Conservation (phyloP, 2,797 vertebrate species). For the Parauchenoglanis ngamensis region DNA sequence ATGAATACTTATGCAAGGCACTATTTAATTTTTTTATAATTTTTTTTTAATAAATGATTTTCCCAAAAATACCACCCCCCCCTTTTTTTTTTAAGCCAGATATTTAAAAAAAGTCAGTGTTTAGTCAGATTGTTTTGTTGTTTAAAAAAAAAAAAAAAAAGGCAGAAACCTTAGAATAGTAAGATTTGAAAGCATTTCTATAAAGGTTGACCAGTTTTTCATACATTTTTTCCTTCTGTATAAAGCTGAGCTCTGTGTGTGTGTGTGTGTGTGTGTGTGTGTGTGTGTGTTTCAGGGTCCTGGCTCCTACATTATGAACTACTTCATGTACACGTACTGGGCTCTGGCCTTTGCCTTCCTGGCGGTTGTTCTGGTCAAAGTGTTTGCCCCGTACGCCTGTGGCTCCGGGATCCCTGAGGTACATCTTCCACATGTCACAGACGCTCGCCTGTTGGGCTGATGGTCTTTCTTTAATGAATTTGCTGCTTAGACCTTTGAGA, state of each 20-base stretch:
- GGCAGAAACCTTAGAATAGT: neutral
- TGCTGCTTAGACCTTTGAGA: neutral
- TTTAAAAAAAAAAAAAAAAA: neutral
- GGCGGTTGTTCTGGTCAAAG: conserved; percentile 94
- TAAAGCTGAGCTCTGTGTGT: neutral
- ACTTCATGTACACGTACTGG: conserved; percentile 99
- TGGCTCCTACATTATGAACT: conserved; percentile 99
- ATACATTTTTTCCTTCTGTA: neutral
- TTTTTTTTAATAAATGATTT: neutral
- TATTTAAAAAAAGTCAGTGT: too few relatives aligned
- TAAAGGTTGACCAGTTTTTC: too few relatives aligned
- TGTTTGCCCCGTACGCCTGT: conserved; percentile 97
- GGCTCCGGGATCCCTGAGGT: conserved; percentile 99
- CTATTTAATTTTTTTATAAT: neutral
- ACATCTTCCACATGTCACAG: conserved; percentile 48
- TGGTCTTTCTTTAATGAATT: neutral
- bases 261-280: too few relatives aligned
- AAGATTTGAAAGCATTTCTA: neutral
- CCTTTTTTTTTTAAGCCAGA: too few relatives aligned
- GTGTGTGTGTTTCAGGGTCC: conserved; percentile 79
- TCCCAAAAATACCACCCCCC: neutral
- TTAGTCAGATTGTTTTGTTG: too few relatives aligned
- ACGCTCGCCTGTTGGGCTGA: neutral
- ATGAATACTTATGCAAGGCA: neutral
- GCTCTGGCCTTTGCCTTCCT: conserved; percentile 95